These are phyloP conservation scores for Perccottus glenii DNA, from an alignment of 2,113 vertebrate genomes.

Conservation along the genomic window DNA sequence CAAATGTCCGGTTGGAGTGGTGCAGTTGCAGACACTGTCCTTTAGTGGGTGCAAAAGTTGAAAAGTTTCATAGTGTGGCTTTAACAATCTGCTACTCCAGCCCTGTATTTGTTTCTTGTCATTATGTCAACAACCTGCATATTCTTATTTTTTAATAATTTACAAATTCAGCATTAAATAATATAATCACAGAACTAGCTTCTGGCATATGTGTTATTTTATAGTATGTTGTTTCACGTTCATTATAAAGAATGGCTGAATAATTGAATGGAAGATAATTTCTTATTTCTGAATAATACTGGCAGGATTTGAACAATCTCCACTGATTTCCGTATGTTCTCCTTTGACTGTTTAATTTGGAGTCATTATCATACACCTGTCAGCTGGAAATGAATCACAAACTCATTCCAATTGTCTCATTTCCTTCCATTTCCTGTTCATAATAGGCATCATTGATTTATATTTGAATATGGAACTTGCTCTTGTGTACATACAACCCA, in stretches of 20 bases:
- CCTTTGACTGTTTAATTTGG: neutral
- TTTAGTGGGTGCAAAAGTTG: too few species aligned
- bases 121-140: too few species aligned
- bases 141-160: too few species aligned
- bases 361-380: conserved; percentile 1
- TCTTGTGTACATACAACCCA: too few species aligned
- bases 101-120: too few species aligned
- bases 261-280: conserved; percentile 10
- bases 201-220: neutral
- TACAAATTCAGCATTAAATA: too few species aligned
- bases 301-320: conserved; percentile 6
- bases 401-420: neutral
- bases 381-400: neutral
- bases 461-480: neutral
- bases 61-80: too few species aligned
- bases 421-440: neutral
- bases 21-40: too few species aligned
- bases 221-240: neutral
- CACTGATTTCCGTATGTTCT: conserved; percentile 3
- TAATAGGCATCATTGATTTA: neutral
- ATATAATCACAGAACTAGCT: too few species aligned
- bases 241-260: conserved; percentile 2
- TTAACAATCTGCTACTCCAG: too few species aligned
- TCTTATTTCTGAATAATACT: conserved; percentile 8
- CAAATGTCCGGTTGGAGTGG: too few species aligned